Evolutionary conservation across 2,888 invertebrate species (phyloP).

Genomic region (Vandiemenella viatica): DNA sequence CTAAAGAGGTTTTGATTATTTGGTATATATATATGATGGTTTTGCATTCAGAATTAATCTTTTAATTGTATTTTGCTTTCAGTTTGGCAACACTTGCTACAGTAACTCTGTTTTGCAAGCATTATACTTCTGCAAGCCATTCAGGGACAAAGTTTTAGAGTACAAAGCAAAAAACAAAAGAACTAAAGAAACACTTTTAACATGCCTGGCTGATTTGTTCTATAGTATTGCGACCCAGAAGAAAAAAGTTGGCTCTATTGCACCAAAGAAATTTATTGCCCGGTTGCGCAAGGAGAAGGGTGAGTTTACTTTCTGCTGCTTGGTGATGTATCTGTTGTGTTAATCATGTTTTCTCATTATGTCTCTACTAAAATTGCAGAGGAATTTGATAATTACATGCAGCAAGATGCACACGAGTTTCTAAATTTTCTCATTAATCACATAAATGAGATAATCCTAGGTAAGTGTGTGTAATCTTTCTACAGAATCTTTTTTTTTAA

Average conservation of each 20-base stretch:
- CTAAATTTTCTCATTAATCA: conserved; percentile 97
- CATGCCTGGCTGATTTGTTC: conserved; percentile 96
- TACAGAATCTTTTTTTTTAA: too few species aligned
- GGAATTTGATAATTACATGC: conserved; percentile 99
- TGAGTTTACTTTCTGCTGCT: conserved; percentile 25
- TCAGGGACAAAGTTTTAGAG: conserved; percentile 94
- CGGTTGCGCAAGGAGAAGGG: conserved; percentile 96
- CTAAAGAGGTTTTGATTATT: too few species aligned
- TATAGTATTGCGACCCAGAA: conserved; percentile 99
- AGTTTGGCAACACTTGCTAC: conserved; percentile 99
- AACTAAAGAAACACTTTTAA: conserved; percentile 91
- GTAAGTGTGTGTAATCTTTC: conserved; percentile 37
- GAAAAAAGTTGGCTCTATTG: conserved; percentile 97
- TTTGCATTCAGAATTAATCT: too few species aligned
- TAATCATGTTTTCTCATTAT: not conserved
- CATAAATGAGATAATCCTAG: conserved; percentile 93
- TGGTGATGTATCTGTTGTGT: too few species aligned
- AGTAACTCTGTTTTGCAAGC: conserved; percentile 99
- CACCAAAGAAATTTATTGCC: conserved; percentile 98
- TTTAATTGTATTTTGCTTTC: conserved; percentile 29
- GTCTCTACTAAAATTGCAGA: conserved; percentile 45
- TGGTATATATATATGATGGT: too few species aligned
- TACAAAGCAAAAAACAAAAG: conserved; percentile 93
- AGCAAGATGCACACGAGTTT: conserved; percentile 99
- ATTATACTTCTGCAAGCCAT: conserved; percentile 97